Percentiles rank a stretch among this genome's conserved stretches.
These are phyloP conservation scores for Lepeophtheirus salmonis DNA, from an alignment of 1,140 invertebrate genomes.

Conservation along the genomic window DNA sequence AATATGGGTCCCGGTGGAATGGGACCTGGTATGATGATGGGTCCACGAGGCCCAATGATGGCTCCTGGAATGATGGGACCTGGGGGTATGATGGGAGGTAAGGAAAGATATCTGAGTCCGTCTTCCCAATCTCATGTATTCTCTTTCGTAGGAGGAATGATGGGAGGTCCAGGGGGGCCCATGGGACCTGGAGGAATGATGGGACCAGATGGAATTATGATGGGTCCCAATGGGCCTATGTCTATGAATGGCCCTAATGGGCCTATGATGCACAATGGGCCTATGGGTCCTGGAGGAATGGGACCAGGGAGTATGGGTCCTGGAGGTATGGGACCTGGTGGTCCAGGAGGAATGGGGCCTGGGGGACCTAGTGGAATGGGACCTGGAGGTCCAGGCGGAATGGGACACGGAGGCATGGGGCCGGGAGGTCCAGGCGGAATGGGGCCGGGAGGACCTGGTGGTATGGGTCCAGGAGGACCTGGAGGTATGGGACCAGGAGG, in stretches of 20 bases:
- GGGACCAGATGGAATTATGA: conserved; percentile 7
- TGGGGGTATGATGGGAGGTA: conserved; percentile 29
- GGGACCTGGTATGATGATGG: conserved; percentile 8
- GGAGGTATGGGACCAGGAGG: too few species aligned
- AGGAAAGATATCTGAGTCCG: too few species aligned
- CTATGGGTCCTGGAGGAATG: conserved; percentile 2
- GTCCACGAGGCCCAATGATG: conserved; percentile 18
- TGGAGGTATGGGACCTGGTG: neutral
- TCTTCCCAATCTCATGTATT: too few species aligned
- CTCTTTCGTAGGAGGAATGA: neutral
- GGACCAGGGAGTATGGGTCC: neutral
- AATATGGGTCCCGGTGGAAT: neutral
- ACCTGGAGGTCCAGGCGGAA: conserved; percentile 32
- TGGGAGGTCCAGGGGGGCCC: conserved; percentile 16
- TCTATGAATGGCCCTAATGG: conserved; percentile 6
- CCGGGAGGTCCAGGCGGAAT: conserved; percentile 27
- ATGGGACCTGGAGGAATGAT: conserved; percentile 3
- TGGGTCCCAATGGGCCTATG: conserved; percentile 19
- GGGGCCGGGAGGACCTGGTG: neutral
- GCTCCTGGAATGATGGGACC: conserved; percentile 25
- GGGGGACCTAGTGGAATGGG: neutral
- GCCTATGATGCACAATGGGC: neutral
- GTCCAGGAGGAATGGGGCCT: neutral
- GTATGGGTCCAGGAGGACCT: too few species aligned
- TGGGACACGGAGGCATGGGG: conserved; percentile 31